Conservation (phyloP, 2,113 vertebrate genomes). For the Gymnocephalus cernua region DNA sequence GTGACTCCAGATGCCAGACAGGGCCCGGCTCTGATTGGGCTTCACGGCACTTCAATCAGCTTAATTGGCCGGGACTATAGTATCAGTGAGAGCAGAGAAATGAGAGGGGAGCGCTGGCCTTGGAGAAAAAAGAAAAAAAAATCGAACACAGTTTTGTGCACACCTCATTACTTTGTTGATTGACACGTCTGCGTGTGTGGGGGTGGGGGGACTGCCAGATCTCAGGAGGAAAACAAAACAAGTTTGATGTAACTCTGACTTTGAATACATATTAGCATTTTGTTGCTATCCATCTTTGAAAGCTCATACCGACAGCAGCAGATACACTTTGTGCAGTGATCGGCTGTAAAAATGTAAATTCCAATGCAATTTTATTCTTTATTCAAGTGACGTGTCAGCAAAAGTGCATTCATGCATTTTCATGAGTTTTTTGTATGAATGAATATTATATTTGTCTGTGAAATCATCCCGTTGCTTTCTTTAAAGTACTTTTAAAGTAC, state of each 20-base stretch:
- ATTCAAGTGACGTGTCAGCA: conserved; percentile 36
- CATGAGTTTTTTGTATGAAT: background rate
- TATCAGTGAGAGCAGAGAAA: conserved; percentile 49
- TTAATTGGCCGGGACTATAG: conserved; percentile 70
- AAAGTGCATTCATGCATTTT: conserved; percentile 41
- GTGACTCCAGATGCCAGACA: conserved; percentile 63
- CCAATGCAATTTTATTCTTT: conserved; percentile 15
- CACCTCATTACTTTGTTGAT: conserved; percentile 61
- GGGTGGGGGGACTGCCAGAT: background rate
- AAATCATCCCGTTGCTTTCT: background rate
- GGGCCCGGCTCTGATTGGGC: conserved; percentile 67
- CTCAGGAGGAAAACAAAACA: conserved; percentile 35
- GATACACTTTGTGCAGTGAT: conserved; percentile 12
- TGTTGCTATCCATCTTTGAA: conserved; percentile 16
- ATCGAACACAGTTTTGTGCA: background rate
- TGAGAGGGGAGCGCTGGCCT: conserved; percentile 29
- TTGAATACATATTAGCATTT: background rate
- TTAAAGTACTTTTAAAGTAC: background rate
- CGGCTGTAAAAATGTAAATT: conserved; percentile 45
- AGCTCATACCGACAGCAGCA: background rate
- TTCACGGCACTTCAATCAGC: conserved; percentile 54
- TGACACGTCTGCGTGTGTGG: conserved; percentile 45
- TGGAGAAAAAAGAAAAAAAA: conserved; percentile 32
- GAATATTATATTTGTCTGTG: background rate
- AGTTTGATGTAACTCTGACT: conserved; percentile 15